Evolutionary conservation across 2,113 vertebrate genomes (phyloP), one percentile per base, ranked within the genome.

Genomic region (Tachuris rubrigastra): DNA sequence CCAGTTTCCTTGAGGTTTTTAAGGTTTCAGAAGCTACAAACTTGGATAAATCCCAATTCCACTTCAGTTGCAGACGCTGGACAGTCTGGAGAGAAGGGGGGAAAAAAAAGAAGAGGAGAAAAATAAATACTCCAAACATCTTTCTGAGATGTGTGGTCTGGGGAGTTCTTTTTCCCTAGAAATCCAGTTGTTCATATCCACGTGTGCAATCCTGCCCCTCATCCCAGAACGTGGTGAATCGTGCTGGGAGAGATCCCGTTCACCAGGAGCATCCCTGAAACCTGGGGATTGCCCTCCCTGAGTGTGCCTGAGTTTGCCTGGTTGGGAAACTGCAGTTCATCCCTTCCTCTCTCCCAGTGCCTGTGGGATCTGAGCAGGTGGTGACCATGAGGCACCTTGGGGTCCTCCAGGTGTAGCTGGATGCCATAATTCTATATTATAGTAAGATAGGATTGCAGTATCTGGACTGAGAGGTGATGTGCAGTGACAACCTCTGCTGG

Each of bases 1-100:
- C 97, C 97, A 85, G 73, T 93, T 95, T 95, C 35, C 96, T 91
- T 96, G 97, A 98, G 97, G 97, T 96, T 44, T 76, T 84, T 85
- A 93, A 91, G 97, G 95, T 97, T 96, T 92, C 96, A 91, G 96
- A 93, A 94, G 97, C 95, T 89, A 90, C 89, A 77, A 90, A 80
- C 71, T 62, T 67, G 82, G 89, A 90, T 12, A 53, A 17, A 30
- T 93, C 90, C 95, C 90, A 68, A 74, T 87, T 94, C 96, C 92
- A 78, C 93, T 79, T 76, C 75, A 46, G 73, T 89, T 30, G 94
- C 89, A 52, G 93, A 87, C 73, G 12, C 53, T 44, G 95, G 91
- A 75, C 69, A 93, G 93, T 92, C 98, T 98, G 91, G 52, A 95
- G 96, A 68, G 75, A 78, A 65, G 27, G 9, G 24, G 46, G 5